Percentiles rank a stretch among this genome's conserved stretches.
Evolutionary conservation across 2,113 vertebrate species (phyloP).

Genomic region (Merops nubicus): DNA sequence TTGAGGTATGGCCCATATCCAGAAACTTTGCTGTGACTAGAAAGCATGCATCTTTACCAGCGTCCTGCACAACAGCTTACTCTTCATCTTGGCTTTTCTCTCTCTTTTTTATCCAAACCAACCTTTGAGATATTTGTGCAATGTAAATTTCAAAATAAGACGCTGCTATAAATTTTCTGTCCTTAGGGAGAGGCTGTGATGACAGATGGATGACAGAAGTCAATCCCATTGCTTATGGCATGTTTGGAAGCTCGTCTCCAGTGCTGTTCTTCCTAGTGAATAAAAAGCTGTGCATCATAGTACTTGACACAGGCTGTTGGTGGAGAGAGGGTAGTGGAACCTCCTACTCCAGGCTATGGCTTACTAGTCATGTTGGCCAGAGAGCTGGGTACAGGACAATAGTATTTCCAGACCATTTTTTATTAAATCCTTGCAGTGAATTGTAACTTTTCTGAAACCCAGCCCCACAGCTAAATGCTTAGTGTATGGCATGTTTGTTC

Average conservation of each 20-base stretch:
- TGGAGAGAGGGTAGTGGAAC: background rate
- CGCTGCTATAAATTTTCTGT: background rate
- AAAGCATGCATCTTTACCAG: background rate
- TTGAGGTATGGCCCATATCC: background rate
- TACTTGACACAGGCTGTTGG: background rate
- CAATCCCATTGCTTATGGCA: background rate
- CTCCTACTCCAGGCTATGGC: background rate
- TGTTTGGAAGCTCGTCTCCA: background rate
- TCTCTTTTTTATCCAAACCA: background rate
- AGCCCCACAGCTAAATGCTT: background rate
- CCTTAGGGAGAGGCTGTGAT: background rate
- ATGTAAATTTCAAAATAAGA: background rate
- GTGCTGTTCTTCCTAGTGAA: background rate
- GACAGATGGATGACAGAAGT: background rate
- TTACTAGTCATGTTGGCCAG: background rate
- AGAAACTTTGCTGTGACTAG: background rate
- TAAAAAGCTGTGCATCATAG: background rate
- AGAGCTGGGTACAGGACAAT: too few species aligned
- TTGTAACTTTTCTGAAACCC: background rate
- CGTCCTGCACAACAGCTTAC: background rate
- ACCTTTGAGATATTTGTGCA: background rate
- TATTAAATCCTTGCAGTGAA: background rate
- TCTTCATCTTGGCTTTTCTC: background rate
- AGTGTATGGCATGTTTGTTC: background rate
- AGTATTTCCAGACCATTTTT: background rate